Evolutionary conservation across 1,140 invertebrate genomes (phyloP).

Genomic region (Anthonomus grandis): DNA sequence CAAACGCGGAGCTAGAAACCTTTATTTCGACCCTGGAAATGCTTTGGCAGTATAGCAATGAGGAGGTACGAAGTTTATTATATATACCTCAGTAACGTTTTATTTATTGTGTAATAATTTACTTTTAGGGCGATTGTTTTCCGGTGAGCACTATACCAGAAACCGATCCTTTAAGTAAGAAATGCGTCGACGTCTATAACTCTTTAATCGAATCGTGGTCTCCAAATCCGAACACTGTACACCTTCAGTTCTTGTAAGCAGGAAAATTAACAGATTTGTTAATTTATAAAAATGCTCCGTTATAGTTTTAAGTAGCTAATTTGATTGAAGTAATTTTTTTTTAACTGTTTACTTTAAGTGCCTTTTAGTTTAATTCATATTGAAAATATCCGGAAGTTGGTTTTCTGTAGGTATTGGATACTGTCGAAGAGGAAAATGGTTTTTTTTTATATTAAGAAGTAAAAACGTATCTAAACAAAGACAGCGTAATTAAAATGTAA

Average conservation of each 20-base stretch:
- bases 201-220: slow-evolving; percentile 35
- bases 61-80: slow-evolving; percentile 29
- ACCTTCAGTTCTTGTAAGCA: slow-evolving; percentile 39
- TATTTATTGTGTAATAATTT: background rate
- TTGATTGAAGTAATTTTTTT: too few relatives aligned
- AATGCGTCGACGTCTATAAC: slow-evolving; percentile 43
- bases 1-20: slow-evolving; percentile 66
- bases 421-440: too few relatives aligned
- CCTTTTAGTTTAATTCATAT: too few relatives aligned
- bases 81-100: background rate
- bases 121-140: slow-evolving; percentile 44
- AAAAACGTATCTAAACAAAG: too few relatives aligned
- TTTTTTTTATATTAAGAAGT: too few relatives aligned
- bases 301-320: too few relatives aligned
- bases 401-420: too few relatives aligned
- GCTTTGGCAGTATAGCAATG: slow-evolving; percentile 54
- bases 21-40: slow-evolving; percentile 67
- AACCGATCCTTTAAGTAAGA: slow-evolving; percentile 44
- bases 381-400: too few relatives aligned
- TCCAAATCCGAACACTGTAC: slow-evolving; percentile 37
- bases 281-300: too few relatives aligned
- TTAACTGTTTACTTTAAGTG: too few relatives aligned
- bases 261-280: too few relatives aligned
- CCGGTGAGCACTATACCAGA: slow-evolving; percentile 46
- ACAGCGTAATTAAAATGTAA: too few relatives aligned